Percentiles rank a stretch among this genome's conserved stretches.
These are phyloP conservation scores for Leucania comma DNA, from an alignment of 2,888 invertebrate genomes.

Conservation along the genomic window DNA sequence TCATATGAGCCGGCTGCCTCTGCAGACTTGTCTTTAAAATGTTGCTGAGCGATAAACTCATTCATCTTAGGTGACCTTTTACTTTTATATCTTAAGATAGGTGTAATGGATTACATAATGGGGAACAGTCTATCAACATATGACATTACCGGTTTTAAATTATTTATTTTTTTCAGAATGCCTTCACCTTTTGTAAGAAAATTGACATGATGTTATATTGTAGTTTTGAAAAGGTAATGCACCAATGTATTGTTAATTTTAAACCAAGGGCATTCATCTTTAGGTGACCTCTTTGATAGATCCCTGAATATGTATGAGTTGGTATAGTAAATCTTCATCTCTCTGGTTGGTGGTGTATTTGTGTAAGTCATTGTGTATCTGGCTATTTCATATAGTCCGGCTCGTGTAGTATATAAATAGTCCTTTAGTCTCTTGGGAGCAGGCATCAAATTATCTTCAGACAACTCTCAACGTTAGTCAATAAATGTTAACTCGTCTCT, in stretches of 20 bases:
- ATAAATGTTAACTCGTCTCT: not conserved
- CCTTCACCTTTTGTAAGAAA: no score
- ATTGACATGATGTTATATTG: not conserved
- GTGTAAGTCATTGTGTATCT: not conserved
- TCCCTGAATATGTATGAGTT: not conserved
- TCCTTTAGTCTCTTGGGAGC: slow-evolving; percentile 13
- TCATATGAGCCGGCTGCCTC: not conserved
- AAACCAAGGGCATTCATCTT: not conserved
- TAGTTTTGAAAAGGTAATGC: not conserved
- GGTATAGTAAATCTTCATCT: not conserved
- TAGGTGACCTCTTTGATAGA: not conserved
- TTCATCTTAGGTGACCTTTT: no score
- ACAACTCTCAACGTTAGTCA: not conserved
- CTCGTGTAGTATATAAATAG: slow-evolving; percentile 7
- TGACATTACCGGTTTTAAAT: no score
- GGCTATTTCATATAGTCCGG: not conserved
- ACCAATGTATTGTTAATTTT: not conserved
- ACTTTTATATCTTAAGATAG: no score
- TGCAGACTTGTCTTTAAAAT: not conserved
- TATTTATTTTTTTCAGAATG: no score
- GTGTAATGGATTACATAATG: no score
- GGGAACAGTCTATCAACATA: no score
- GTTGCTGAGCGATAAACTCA: no score
- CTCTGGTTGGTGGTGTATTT: not conserved
- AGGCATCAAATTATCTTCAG: slow-evolving; percentile 6